Conservation (phyloP, 2,113 vertebrate species). For the Corynorhinus townsendii region DNA sequence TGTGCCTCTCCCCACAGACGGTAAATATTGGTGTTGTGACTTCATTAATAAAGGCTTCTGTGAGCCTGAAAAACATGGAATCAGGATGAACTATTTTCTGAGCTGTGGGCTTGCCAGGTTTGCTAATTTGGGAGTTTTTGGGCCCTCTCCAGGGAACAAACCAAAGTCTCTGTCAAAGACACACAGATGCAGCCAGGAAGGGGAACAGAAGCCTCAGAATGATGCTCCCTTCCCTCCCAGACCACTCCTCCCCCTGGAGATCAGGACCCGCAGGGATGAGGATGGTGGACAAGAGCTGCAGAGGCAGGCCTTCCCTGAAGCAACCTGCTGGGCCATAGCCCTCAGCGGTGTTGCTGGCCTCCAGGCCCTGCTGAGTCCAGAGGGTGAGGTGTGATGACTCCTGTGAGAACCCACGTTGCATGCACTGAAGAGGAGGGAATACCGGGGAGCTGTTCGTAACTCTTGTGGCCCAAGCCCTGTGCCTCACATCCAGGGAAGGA, state of each 20-base stretch:
- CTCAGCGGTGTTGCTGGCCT: neutral
- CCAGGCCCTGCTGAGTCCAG: neutral
- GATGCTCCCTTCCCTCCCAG: constrained; percentile 39
- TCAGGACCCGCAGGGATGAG: neutral
- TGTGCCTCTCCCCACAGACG: constrained; percentile 74
- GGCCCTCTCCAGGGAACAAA: constrained; percentile 77
- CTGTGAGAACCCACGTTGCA: neutral
- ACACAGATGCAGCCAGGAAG: constrained; percentile 70
- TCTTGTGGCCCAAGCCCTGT: fast-evolving
- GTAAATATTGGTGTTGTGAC: constrained; percentile 80
- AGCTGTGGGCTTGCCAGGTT: constrained; percentile 76
- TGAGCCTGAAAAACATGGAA: constrained; percentile 77
- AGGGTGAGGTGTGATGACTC: neutral
- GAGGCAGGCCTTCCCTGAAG: neutral
- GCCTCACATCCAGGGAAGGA: neutral
- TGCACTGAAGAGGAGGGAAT: too few relatives aligned
- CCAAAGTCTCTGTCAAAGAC: constrained; percentile 73
- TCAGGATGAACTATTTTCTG: constrained; percentile 79
- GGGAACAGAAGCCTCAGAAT: constrained; percentile 50
- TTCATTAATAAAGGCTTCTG: constrained; percentile 80
- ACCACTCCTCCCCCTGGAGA: neutral
- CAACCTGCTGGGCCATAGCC: neutral
- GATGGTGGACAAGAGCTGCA: neutral
- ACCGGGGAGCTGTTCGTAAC: neutral
- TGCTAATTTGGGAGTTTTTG: constrained; percentile 79